Evolutionary conservation across 2,113 vertebrate species (phyloP), one percentile per base, ranked within the genome.

Genomic region (Promerops cafer): DNA sequence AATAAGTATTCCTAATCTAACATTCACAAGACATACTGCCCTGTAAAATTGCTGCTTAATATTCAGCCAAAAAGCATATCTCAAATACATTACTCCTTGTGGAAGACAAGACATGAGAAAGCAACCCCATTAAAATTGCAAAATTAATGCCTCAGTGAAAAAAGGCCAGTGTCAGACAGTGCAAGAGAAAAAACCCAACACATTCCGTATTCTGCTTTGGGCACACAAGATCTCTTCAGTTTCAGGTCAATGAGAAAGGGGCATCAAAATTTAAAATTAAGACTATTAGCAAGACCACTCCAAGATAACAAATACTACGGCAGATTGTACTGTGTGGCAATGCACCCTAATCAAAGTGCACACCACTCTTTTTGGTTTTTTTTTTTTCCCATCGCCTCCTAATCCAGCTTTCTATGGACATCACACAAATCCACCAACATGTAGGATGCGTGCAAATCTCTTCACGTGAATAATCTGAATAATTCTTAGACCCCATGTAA

Each of bases 291-390:
- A 61, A 61, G 66, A 14, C 2, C 45, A 47, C 52, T 27, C 33
- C 70, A 45, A 68, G 56, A 54, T 18, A 37, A 16, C 52, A 40
- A 53, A n/a, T 11, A 3, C 30, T 78, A 9, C 3, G 44, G 45
- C 13, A 44, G 56, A 28, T 52, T 47, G 39, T 13, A 44, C 28
- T 28, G 28, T 18, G 11, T 52, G 17, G 59, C 39, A 78, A 22
- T 10, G 28, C 40, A 63, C 37, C 37, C 40, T 35, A 31, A 65
- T 57, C 31, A 40, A 57, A 88, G 50, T 3, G 31, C 33, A 35
- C 19, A 49, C 39, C 20, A 5, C 21, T 45, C 49, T 17, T 71
- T 71, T 39, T 0, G 20, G 0, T 1, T 4, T 53, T 57, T 49
- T 52, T 27, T 45, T 57, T 49, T 52, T 27, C 42, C 17, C 37